Percentiles rank a stretch among this genome's conserved stretches.
Conservation (phyloP, 2,888 invertebrate species). For the Agrochola circellaris region DNA sequence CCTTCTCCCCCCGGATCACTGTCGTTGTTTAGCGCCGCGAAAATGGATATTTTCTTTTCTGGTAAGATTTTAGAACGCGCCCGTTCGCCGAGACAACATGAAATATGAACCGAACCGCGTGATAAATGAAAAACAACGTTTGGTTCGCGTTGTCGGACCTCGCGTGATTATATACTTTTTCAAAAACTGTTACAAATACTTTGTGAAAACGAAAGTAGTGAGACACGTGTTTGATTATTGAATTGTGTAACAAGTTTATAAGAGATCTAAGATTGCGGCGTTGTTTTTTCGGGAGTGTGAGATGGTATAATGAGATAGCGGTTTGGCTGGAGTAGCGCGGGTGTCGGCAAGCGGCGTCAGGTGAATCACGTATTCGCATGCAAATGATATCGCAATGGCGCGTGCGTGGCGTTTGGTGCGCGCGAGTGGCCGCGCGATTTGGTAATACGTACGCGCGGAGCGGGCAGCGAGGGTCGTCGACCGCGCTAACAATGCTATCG, state of each 20-base stretch:
- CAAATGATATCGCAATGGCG: conserved; percentile 68
- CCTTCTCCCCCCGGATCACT: conserved; percentile 63
- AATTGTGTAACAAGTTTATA: conserved; percentile 62
- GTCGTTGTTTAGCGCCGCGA: conserved; percentile 71
- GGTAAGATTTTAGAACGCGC: conserved; percentile 70
- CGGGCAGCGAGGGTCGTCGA: conserved; percentile 72
- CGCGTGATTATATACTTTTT: conserved; percentile 68
- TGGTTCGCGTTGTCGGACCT: conserved; percentile 60
- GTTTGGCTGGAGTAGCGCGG: conserved; percentile 16
- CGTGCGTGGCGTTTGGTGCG: conserved; percentile 62
- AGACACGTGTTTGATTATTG: conserved; percentile 60
- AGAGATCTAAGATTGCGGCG: conserved; percentile 47
- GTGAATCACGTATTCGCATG: conserved; percentile 74
- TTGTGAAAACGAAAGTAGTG: conserved; percentile 61
- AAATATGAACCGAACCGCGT: conserved; percentile 72
- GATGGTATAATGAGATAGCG: conserved; percentile 47
- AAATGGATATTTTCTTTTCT: conserved; percentile 71
- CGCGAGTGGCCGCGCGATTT: conserved; percentile 71
- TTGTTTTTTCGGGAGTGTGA: conserved; percentile 41
- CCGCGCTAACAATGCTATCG: conserved; percentile 84
- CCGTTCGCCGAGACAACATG: conserved; percentile 65
- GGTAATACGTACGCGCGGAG: conserved; percentile 70
- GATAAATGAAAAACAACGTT: conserved; percentile 71
- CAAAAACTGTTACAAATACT: conserved; percentile 55
- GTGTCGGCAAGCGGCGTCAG: conserved; percentile 54